phyloP scores from a whole-genome alignment of 2,797 vertebrate genomes.

The Halcyon badia region DNA sequence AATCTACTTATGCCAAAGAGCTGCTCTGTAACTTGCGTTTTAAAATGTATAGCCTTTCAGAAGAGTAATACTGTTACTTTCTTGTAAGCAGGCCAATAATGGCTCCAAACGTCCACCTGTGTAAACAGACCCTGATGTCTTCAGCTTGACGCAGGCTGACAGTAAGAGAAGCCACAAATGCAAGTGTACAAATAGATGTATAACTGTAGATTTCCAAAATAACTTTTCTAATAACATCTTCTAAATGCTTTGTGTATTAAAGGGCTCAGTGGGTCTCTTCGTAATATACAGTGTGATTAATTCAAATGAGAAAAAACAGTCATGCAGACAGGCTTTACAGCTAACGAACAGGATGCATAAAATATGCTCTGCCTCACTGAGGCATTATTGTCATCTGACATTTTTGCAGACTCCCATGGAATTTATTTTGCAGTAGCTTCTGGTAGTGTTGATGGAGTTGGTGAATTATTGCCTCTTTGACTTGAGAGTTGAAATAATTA shows the following conservation, averaged over 20 bases:
- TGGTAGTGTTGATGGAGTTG: not conserved
- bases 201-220: constrained; percentile 25
- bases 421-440: constrained; percentile 46
- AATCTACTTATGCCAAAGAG: not conserved
- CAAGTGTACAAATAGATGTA: constrained; percentile 3
- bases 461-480: constrained; percentile 21
- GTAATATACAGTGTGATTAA: constrained; percentile 44
- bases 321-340: constrained; percentile 51
- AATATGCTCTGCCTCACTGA: constrained; percentile 13
- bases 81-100: not conserved
- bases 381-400: constrained; percentile 40
- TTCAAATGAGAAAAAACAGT: constrained; percentile 56
- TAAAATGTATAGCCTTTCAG: not conserved
- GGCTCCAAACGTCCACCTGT: not conserved
- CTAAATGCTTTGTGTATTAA: constrained; percentile 29
- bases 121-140: not conserved
- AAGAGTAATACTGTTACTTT: not conserved
- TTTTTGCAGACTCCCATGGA: constrained; percentile 51
- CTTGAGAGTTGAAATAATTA: constrained; percentile 1
- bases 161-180: not conserved
- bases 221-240: constrained; percentile 36
- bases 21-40: not conserved
- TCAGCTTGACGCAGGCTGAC: not conserved
- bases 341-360: constrained; percentile 51
- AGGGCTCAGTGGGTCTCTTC: not conserved